Conservation (phyloP, 2,113 vertebrate genomes). For the Misgurnus anguillicaudatus region DNA sequence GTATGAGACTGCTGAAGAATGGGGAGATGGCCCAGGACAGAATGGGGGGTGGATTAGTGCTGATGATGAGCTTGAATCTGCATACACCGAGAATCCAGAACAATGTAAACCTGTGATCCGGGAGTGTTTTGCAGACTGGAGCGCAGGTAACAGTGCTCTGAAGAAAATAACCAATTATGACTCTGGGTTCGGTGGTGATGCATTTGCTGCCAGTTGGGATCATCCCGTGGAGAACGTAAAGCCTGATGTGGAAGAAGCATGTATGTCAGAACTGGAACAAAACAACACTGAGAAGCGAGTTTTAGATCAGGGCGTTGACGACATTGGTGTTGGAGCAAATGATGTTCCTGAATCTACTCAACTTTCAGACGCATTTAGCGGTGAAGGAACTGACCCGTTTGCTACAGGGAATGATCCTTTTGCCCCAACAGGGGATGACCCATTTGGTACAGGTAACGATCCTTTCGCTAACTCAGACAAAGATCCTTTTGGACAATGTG, state of each 20-base stretch:
- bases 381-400: constrained; percentile 28
- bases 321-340: background rate
- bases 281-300: background rate
- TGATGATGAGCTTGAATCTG: constrained; percentile 60
- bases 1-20: constrained; percentile 73
- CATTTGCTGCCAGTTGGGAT: constrained; percentile 28
- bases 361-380: constrained; percentile 40
- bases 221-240: constrained; percentile 8
- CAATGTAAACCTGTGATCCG: constrained; percentile 11
- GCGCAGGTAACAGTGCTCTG: background rate
- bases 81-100: constrained; percentile 23
- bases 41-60: constrained; percentile 65
- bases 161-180: constrained; percentile 18
- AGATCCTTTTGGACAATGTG: constrained; percentile 13
- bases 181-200: constrained; percentile 12
- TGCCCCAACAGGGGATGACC: constrained; percentile 27
- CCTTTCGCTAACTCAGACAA: constrained; percentile 30
- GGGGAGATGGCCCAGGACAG: constrained; percentile 61
- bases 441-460: constrained; percentile 37
- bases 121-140: constrained; percentile 34
- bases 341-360: constrained; percentile 25
- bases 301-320: background rate
- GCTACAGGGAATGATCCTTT: constrained; percentile 38
- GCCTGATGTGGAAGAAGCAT: background rate
- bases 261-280: constrained; percentile 7